phyloP scores from a whole-genome alignment of 1,140 invertebrate genomes.

The Eueides isabella region DNA sequence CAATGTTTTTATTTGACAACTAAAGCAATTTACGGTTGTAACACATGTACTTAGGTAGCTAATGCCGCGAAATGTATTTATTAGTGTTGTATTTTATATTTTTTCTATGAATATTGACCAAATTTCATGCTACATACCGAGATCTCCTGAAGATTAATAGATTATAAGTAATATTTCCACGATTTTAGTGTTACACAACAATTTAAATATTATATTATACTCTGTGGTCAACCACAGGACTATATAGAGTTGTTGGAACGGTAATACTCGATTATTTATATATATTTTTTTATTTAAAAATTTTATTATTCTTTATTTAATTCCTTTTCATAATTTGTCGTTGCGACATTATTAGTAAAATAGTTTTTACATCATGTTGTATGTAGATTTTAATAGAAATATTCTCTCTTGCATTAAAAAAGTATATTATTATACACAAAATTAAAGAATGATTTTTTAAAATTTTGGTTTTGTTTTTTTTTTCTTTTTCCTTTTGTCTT shows the following conservation, averaged over 20 bases:
- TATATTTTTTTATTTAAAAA: constrained; percentile 70
- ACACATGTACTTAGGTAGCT: constrained; percentile 7
- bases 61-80: constrained; percentile 8
- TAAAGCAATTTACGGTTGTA: constrained; percentile 10
- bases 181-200: constrained; percentile 65
- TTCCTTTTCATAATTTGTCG: constrained; percentile 58
- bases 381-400: constrained; percentile 76
- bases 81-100: constrained; percentile 12
- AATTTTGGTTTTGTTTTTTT: constrained; percentile 61
- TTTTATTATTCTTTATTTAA: constrained; percentile 66
- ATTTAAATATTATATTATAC: constrained; percentile 64
- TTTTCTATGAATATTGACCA: constrained; percentile 24
- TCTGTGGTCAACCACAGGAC: constrained; percentile 74
- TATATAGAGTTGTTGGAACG: constrained; percentile 76
- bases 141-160: constrained; percentile 66
- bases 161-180: constrained; percentile 53
- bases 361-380: constrained; percentile 72
- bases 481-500: constrained; percentile 52
- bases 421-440: constrained; percentile 73
- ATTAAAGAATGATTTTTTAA: constrained; percentile 79
- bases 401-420: constrained; percentile 71
- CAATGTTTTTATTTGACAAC: constrained; percentile 11
- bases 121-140: constrained; percentile 30
- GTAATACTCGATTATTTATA: constrained; percentile 81
- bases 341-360: constrained; percentile 66